These are phyloP conservation scores for Melieria picta DNA, from an alignment of 2,888 invertebrate species.

Conservation along the genomic window DNA sequence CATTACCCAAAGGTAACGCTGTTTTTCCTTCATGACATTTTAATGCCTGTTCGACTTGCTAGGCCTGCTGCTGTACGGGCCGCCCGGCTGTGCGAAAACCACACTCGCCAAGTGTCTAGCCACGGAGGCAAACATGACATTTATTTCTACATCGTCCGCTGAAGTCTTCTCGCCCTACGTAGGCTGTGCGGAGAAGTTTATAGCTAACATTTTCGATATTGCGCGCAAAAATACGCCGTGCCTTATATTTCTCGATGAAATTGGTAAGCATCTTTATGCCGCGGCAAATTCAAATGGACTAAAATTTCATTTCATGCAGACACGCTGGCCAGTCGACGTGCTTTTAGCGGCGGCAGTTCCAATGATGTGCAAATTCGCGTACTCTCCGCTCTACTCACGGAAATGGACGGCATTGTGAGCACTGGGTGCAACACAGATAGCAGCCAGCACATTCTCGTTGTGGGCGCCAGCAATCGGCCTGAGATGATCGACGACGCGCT, in stretches of 20 bases:
- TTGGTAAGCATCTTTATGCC: constrained; percentile 62
- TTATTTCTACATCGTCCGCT: constrained; percentile 71
- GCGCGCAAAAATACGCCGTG: constrained; percentile 72
- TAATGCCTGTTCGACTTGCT: neutral
- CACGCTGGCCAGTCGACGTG: constrained; percentile 67
- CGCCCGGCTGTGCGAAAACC: constrained; percentile 76
- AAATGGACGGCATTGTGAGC: constrained; percentile 73
- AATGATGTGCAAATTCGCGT: constrained; percentile 70
- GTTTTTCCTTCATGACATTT: neutral
- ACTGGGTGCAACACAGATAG: constrained; percentile 36
- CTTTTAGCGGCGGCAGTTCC: constrained; percentile 49
- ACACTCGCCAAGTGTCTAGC: constrained; percentile 71
- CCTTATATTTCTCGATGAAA: constrained; percentile 74
- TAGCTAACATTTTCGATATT: constrained; percentile 70
- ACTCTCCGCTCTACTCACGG: constrained; percentile 71
- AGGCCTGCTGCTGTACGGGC: constrained; percentile 73
- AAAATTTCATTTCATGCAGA: constrained; percentile 53
- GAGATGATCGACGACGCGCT: constrained; percentile 73
- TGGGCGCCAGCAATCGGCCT: constrained; percentile 75
- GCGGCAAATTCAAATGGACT: neutral
- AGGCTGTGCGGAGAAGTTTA: constrained; percentile 72
- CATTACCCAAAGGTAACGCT: constrained; percentile 67
- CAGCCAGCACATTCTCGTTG: constrained; percentile 67
- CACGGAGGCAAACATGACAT: constrained; percentile 68
- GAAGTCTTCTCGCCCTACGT: constrained; percentile 74